phyloP scores from a whole-genome alignment of 2,113 vertebrate genomes.

The Glaucomys volans region DNA sequence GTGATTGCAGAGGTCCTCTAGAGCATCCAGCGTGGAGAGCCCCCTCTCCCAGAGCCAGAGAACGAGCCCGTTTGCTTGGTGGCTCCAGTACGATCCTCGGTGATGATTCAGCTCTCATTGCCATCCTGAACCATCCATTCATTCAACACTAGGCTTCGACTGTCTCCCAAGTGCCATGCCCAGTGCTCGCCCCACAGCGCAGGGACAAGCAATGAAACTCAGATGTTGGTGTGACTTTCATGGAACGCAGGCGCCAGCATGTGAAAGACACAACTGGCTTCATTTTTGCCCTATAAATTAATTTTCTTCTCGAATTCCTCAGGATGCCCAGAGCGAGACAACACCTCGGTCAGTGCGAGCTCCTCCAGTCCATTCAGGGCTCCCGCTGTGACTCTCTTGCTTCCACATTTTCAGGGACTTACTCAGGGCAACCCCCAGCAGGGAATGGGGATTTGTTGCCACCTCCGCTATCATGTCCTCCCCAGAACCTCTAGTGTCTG shows the following conservation, averaged over 20 bases:
- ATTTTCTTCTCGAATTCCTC: neutral
- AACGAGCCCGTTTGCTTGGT: neutral
- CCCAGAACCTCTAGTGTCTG: neutral
- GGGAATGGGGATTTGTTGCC: no score
- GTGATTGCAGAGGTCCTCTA: accelerated
- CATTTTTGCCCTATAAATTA: neutral
- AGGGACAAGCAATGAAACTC: neutral
- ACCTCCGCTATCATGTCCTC: neutral
- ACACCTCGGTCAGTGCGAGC: neutral
- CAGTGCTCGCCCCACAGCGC: accelerated
- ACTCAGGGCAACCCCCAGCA: neutral
- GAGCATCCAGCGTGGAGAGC: accelerated
- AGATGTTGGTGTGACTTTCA: neutral
- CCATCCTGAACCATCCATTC: neutral
- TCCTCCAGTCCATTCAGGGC: neutral
- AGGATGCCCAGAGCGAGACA: neutral
- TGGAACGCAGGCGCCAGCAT: neutral
- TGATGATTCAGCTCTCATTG: neutral
- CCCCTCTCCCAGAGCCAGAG: neutral
- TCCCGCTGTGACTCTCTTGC: neutral
- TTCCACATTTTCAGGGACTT: no score
- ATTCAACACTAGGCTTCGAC: neutral
- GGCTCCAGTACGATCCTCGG: neutral
- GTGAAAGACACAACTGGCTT: neutral
- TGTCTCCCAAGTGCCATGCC: no score